Base-by-base conservation (phyloP, 2,888 invertebrate species). In the Adelphocoris suturalis region DNA sequence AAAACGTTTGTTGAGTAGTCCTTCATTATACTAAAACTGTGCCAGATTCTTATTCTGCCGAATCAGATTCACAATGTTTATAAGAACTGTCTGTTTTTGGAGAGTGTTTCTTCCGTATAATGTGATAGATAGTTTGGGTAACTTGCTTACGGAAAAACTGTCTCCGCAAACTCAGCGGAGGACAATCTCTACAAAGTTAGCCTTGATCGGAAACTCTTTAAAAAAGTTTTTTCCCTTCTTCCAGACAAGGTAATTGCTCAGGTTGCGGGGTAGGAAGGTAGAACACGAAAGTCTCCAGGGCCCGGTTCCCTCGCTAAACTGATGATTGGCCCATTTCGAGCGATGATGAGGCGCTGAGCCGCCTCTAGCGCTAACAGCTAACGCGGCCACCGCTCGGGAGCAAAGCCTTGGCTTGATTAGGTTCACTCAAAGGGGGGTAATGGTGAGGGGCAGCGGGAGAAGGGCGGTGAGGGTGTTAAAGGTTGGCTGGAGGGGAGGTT, bases 261-360 rank as follows among this genome's bases (percentile, higher is more conserved):
- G 78, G 78, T 68, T 12, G 68, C 68, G 14, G 78, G 78, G 23
- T 12, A 27, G 75, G 75, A 11, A 27, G 23, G 16, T 14, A 9
- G 2, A n/a, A 28, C 23, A 19, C 9, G 19, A 52, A 19, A 19
- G 12, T 81, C 85, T 27, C 61, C 85, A 4, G 37, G 46, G 85
- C 61, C n/a, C 85, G 12, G 14, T 57, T 61, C 27, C 37, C 16
- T 27, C 88, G 55, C 88, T 88, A 88, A 88, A 88, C 88, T 88
- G 88, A 88, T 88, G 88, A 88, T 88, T 78, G 88, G 88, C 80
- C 55, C 80, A 88, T 88, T 88, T 48, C 47, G 57, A 14, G 88
- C 28, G 88, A 88, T 88, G 88, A 88, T 88, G 88, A 88, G 88
- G 88, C 37, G 28, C 78, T 88, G 48, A 75, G 86, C 86, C 86